phyloP scores from a whole-genome alignment of 2,113 vertebrate species.

The Gavia stellata region DNA sequence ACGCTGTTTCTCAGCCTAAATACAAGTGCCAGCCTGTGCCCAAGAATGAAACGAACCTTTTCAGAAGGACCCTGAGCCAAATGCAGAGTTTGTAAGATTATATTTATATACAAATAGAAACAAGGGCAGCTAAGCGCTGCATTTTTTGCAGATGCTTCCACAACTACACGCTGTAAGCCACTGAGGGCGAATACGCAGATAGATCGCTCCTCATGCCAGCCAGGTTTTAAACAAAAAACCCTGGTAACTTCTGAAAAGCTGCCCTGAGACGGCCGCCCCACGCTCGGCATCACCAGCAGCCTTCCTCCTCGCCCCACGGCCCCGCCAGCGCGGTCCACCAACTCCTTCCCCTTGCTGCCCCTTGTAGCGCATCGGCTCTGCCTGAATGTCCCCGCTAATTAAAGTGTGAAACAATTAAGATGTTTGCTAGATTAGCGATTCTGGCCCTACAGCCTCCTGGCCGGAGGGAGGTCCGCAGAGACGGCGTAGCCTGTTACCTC shows the following conservation, averaged over 20 bases:
- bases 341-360: neutral
- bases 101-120: neutral
- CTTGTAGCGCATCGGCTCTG: neutral
- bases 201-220: neutral
- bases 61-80: neutral
- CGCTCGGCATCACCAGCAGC: neutral
- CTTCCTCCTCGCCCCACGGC: neutral
- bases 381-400: neutral
- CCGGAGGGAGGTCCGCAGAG: neutral
- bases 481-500: neutral
- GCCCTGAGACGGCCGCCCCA: accelerated
- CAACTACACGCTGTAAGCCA: neutral
- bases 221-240: neutral
- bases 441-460: neutral
- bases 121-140: neutral
- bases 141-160: neutral
- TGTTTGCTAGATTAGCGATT: constrained; percentile 38
- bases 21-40: neutral
- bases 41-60: neutral
- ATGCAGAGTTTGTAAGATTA: neutral
- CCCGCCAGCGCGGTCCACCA: neutral
- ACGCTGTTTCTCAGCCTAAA: neutral
- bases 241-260: neutral
- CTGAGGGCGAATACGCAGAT: accelerated
- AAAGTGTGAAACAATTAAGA: constrained; percentile 23